A percentile compares a stretch with the other conserved stretches of the same genome.
phyloP scores from a whole-genome alignment of 1,140 invertebrate genomes.

The Euura lappo region DNA sequence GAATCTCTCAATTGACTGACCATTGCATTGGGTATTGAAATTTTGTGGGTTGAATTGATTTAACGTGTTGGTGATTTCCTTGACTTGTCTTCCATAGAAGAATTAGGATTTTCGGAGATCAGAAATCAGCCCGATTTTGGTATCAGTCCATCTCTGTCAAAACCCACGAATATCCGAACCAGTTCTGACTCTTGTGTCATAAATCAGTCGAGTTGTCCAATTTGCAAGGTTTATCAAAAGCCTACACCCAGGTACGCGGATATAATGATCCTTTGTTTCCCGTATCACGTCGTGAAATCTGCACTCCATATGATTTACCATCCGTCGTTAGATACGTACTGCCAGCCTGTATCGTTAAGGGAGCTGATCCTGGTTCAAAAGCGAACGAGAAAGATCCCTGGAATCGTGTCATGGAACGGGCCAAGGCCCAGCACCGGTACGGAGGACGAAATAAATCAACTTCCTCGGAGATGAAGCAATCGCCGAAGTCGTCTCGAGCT shows the following conservation, averaged over 20 bases:
- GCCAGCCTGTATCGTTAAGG: conserved; percentile 21
- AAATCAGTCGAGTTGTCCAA: background rate
- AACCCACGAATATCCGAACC: background rate
- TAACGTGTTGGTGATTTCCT: too few species aligned
- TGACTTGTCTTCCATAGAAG: background rate
- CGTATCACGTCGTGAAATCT: background rate
- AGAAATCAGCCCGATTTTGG: too few species aligned
- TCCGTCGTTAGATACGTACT: conserved; percentile 17
- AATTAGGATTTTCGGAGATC: background rate
- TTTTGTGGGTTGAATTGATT: too few species aligned
- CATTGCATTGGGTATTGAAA: too few species aligned
- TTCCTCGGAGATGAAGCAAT: background rate
- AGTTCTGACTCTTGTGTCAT: background rate
- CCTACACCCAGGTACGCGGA: background rate
- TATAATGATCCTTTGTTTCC: background rate
- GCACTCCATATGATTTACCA: background rate
- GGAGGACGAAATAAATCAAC: background rate
- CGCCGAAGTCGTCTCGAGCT: background rate
- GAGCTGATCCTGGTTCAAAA: conserved; percentile 7
- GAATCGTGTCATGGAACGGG: conserved; percentile 18
- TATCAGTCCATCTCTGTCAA: background rate
- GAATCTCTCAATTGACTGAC: too few species aligned
- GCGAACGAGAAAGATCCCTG: conserved; percentile 23
- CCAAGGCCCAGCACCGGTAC: conserved; percentile 12
- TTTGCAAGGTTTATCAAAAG: background rate